Evolutionary conservation across 2,797 vertebrate genomes (phyloP).

Genomic region (Sebastes hubbsi): DNA sequence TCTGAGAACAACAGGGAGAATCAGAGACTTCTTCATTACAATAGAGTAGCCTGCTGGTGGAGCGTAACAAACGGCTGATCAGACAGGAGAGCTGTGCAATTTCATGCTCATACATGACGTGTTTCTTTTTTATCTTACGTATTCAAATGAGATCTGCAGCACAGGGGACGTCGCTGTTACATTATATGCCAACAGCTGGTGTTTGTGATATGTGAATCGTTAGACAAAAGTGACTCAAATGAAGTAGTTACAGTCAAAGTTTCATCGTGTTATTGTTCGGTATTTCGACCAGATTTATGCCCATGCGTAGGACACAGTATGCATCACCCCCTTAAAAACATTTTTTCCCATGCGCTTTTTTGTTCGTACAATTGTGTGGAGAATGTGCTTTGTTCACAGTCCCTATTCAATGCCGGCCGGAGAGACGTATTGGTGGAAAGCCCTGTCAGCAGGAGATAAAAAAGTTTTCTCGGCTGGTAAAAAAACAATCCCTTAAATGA

Average conservation of each 20-base stretch:
- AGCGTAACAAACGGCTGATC: slow-evolving; percentile 60
- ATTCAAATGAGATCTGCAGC: slow-evolving; percentile 53
- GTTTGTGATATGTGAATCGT: neutral
- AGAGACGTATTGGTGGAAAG: slow-evolving; percentile 62
- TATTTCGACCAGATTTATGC: slow-evolving; percentile 27
- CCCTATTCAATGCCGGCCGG: slow-evolving; percentile 49
- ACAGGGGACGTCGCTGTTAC: neutral
- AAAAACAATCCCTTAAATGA: neutral
- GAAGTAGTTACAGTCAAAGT: neutral
- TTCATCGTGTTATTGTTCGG: slow-evolving; percentile 7
- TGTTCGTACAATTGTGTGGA: slow-evolving; percentile 66
- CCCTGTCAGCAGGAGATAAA: slow-evolving; percentile 54
- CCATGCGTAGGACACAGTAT: slow-evolving; percentile 38
- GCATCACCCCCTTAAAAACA: slow-evolving; percentile 55
- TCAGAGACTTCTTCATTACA: slow-evolving; percentile 74
- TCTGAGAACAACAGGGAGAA: slow-evolving; percentile 72
- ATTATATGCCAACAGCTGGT: neutral
- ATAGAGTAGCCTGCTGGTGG: slow-evolving; percentile 57
- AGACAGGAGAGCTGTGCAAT: slow-evolving; percentile 57
- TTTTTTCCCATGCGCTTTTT: slow-evolving; percentile 67
- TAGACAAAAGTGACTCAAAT: neutral
- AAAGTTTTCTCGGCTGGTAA: slow-evolving; percentile 13
- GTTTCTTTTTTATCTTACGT: slow-evolving; percentile 29
- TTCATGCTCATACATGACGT: slow-evolving; percentile 64
- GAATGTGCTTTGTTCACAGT: slow-evolving; percentile 76